These are phyloP conservation scores for Mus spicilegus DNA, from an alignment of 2,113 vertebrate species.

Conservation along the genomic window DNA sequence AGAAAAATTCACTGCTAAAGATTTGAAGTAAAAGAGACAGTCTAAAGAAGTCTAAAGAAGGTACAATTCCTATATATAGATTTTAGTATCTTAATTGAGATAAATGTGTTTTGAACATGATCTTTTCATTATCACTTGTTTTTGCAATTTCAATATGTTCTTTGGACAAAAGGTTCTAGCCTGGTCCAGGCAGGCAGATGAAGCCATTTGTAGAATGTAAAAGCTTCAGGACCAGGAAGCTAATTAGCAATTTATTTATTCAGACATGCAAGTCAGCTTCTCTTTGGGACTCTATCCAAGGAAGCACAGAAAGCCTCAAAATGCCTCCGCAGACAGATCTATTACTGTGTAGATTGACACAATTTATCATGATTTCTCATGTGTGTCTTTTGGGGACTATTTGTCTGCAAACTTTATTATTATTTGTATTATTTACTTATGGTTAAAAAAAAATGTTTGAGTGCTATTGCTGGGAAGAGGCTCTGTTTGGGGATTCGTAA, in stretches of 20 bases:
- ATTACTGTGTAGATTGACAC: neutral
- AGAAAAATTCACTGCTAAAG: slow-evolving; percentile 1
- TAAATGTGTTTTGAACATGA: slow-evolving; percentile 24
- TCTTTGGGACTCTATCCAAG: slow-evolving; percentile 69
- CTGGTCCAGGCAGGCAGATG: neutral
- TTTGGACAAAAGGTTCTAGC: neutral
- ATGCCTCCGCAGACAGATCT: neutral
- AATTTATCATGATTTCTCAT: slow-evolving; percentile 63
- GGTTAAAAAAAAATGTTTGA: slow-evolving; percentile 48
- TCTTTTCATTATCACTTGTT: neutral
- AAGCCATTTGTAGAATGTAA: slow-evolving; percentile 53
- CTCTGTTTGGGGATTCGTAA: slow-evolving; percentile 69
- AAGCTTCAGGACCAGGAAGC: slow-evolving; percentile 50
- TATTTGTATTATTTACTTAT: slow-evolving; percentile 77
- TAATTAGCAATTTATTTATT: slow-evolving; percentile 79
- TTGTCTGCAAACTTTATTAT: slow-evolving; percentile 51
- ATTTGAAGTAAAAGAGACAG: slow-evolving; percentile 19
- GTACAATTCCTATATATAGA: neutral
- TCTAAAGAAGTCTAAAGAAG: neutral
- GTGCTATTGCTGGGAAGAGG: slow-evolving; percentile 61
- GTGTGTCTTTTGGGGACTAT: slow-evolving; percentile 54
- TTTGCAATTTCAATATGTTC: slow-evolving; percentile 35
- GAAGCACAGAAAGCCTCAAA: slow-evolving; percentile 43
- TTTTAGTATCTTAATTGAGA: slow-evolving; percentile 7
- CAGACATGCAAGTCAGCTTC: slow-evolving; percentile 72